A percentile compares a stretch with the other conserved stretches of the same genome.
phyloP scores from a whole-genome alignment of 2,113 vertebrate genomes.

The Tachysurus vachellii region DNA sequence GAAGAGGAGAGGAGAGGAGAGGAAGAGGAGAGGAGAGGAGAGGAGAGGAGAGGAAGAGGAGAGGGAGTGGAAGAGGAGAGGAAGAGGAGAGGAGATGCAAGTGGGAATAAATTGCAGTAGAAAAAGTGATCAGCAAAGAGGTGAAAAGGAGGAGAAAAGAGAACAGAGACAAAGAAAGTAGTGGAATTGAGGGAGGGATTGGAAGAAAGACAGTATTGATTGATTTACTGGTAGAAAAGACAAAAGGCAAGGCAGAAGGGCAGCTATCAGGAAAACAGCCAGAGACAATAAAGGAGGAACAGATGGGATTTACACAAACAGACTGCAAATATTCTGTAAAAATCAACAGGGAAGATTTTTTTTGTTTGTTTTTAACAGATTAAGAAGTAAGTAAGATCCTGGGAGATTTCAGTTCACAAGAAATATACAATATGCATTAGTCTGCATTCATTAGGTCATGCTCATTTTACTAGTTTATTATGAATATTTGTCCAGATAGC shows the following conservation, averaged over 20 bases:
- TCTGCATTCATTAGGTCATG: too few relatives aligned
- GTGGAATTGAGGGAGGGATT: background rate
- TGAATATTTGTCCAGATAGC: background rate
- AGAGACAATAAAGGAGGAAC: background rate
- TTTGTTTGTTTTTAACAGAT: background rate
- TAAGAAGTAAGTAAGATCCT: background rate
- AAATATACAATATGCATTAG: background rate
- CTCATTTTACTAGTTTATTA: background rate
- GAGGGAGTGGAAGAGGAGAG: background rate
- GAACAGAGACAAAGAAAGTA: background rate
- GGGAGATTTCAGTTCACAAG: background rate
- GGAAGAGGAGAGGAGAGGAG: background rate
- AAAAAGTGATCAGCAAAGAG: conserved; percentile 7
- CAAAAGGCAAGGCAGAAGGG: conserved; percentile 21
- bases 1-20: background rate
- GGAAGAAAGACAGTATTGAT: background rate
- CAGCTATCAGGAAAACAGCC: conserved; percentile 18
- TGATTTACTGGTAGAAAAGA: conserved; percentile 3
- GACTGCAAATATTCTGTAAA: conserved; percentile 8
- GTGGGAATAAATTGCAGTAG: conserved; percentile 51
- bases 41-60: background rate
- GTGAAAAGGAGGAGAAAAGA: conserved; percentile 4
- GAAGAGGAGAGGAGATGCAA: background rate
- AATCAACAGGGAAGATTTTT: conserved; percentile 14
- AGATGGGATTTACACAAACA: conserved; percentile 6